Base-by-base conservation (phyloP, 2,113 vertebrate genomes). In the Tylochromis polylepis region DNA sequence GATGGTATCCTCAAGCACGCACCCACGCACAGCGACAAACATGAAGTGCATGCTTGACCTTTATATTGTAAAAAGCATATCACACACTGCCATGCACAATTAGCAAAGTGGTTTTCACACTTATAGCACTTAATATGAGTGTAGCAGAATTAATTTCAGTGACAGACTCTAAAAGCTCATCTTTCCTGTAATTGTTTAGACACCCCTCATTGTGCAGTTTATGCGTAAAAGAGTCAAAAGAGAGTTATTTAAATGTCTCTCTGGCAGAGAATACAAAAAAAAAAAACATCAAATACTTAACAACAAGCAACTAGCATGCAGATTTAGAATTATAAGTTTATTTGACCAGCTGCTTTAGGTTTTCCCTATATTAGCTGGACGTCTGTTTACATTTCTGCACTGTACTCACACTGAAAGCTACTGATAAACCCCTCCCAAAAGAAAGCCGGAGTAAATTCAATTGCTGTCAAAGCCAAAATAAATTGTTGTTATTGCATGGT, bases 21-120 rank as follows among this genome's bases (percentile, higher is more conserved):
- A 55, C 83, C 77, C 31, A 31, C 72, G 65, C 56, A 49, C 43
- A 81, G 59, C 6, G 0, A 60, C 41, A 80, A 62, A 84, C 58
- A 20, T 82, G 49, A 89, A 91, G 87, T 49, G 79, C 11, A 11
- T 79, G 51, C 79, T 92, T 87, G 91, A 92, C 82, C 87, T 90
- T 89, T 87, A 78, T 80, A 27, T 58, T 62, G 38, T 84, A 79
- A 88, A 84, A 88, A 81, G 55, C 57, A 87, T 60, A 88, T 91
- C 80, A 81, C 49, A 83, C 49, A 29, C 83, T 81, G 91, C 59
- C 81, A 85, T n/a, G 59, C 18, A 55, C 65, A 89, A 88, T 95
- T 89, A 90, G 31, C 58, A 80, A 67, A 83, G 65, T 29, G 77
- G 12, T 87, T 88, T 87, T 78, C 27, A 36, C 43, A 83, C 49